Evolutionary conservation across 2,888 invertebrate genomes (phyloP).

Genomic region (Liopterus haemorrhoidalis): DNA sequence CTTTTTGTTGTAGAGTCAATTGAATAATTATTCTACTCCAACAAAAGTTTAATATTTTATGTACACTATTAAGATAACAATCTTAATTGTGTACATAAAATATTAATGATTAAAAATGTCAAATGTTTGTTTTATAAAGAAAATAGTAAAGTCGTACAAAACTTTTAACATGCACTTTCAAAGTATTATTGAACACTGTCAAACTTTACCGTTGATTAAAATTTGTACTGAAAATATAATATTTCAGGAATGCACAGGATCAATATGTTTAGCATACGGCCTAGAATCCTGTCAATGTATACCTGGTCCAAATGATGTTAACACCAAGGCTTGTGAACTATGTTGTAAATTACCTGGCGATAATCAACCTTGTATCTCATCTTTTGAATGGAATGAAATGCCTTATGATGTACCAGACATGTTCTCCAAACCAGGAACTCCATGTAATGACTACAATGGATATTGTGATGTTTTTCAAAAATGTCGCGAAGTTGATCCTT

Average conservation of each 20-base stretch:
- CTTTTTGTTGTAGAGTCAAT: too few species aligned
- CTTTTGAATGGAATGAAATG: conserved; percentile 82
- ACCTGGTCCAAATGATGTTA: conserved; percentile 68
- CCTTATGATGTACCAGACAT: conserved; percentile 90
- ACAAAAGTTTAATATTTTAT: too few species aligned
- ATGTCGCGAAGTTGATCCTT: conserved; percentile 89
- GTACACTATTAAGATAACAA: too few species aligned
- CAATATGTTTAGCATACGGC: conserved; percentile 95
- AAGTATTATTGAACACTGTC: too few species aligned
- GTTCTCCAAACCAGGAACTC: conserved; percentile 89
- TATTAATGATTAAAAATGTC: too few species aligned
- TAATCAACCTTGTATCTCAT: conserved; percentile 76
- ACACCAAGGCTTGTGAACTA: conserved; percentile 84
- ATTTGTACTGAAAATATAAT: too few species aligned
- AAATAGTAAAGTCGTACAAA: too few species aligned
- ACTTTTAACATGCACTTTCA: too few species aligned
- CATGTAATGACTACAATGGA: conserved; percentile 90
- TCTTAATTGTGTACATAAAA: too few species aligned
- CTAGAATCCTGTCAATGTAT: conserved; percentile 93
- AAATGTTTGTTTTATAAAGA: too few species aligned
- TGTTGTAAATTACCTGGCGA: conserved; percentile 86
- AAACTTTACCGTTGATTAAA: too few species aligned
- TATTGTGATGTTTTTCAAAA: conserved; percentile 67
- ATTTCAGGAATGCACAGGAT: conserved; percentile 85
- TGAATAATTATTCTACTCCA: too few species aligned